Percentiles rank a stretch among this genome's conserved stretches.
Evolutionary conservation across 2,113 vertebrate species (phyloP).

Genomic region (Stigmatopora argus): DNA sequence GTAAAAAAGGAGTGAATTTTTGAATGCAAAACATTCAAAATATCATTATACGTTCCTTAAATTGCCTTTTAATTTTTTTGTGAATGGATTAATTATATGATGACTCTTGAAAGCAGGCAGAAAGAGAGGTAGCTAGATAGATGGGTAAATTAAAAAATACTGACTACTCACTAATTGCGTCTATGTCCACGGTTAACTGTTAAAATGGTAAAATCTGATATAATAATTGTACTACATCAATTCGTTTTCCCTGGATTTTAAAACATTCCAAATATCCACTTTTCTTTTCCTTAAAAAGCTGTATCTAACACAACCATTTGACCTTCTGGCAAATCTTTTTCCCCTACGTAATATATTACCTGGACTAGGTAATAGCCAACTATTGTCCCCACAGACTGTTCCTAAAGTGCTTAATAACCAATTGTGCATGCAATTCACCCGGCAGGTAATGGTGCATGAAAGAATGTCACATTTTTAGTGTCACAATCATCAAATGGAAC

Average conservation of each 20-base stretch:
- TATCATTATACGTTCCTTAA: too few relatives aligned
- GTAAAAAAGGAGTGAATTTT: too few relatives aligned
- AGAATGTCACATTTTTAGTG: constrained; percentile 77
- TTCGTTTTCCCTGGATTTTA: neutral
- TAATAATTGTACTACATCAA: neutral
- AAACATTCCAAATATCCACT: neutral
- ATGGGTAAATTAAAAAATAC: neutral
- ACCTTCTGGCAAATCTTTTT: constrained; percentile 60
- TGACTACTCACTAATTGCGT: neutral
- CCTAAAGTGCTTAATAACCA: constrained; percentile 77
- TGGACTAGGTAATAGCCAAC: constrained; percentile 66
- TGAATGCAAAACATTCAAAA: too few relatives aligned
- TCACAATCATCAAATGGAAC: constrained; percentile 67
- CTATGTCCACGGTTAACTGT: neutral
- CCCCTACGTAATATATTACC: constrained; percentile 57
- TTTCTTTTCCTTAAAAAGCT: constrained; percentile 20
- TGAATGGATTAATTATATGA: too few relatives aligned
- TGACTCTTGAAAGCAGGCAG: too few relatives aligned
- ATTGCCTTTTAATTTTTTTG: too few relatives aligned
- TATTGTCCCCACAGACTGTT: constrained; percentile 68
- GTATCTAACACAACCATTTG: constrained; percentile 38
- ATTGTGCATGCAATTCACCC: constrained; percentile 75
- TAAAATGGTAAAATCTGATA: neutral
- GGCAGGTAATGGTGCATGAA: constrained; percentile 77
- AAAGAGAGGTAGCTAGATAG: too few relatives aligned